phyloP scores from a whole-genome alignment of 2,888 invertebrate genomes.

The Drosophila atroscutellata region DNA sequence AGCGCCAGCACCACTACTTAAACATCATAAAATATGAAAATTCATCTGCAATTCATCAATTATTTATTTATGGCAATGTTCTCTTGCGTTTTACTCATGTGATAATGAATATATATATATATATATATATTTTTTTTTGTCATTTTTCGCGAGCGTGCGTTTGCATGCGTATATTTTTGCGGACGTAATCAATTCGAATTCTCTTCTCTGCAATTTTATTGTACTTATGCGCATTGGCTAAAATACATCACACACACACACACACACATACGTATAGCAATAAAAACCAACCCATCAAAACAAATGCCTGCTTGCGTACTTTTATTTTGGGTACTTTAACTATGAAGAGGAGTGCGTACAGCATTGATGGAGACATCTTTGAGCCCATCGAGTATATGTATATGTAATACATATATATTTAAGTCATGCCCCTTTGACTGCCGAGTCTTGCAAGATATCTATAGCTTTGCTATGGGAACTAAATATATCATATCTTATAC shows the following conservation, averaged over 20 bases:
- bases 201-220: constrained; percentile 71
- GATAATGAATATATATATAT: constrained; percentile 68
- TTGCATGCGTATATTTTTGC: constrained; percentile 14
- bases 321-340: not conserved
- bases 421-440: not conserved
- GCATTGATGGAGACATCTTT: not conserved
- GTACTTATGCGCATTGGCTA: constrained; percentile 58
- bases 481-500: not conserved
- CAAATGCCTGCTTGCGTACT: constrained; percentile 35
- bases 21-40: constrained; percentile 83
- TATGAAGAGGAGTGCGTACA: not conserved
- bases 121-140: constrained; percentile 40
- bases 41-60: constrained; percentile 84
- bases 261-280: constrained; percentile 2
- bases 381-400: not conserved
- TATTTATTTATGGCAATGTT: constrained; percentile 83
- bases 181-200: constrained; percentile 69
- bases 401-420: not conserved
- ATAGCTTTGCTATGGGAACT: not conserved
- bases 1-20: constrained; percentile 58
- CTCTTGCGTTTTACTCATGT: constrained; percentile 74
- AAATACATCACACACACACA: constrained; percentile 7
- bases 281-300: constrained; percentile 31
- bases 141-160: constrained; percentile 9
- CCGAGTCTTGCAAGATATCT: not conserved